Evolutionary conservation across 1,140 invertebrate species (phyloP).

Genomic region (Pteromalus puparum): DNA sequence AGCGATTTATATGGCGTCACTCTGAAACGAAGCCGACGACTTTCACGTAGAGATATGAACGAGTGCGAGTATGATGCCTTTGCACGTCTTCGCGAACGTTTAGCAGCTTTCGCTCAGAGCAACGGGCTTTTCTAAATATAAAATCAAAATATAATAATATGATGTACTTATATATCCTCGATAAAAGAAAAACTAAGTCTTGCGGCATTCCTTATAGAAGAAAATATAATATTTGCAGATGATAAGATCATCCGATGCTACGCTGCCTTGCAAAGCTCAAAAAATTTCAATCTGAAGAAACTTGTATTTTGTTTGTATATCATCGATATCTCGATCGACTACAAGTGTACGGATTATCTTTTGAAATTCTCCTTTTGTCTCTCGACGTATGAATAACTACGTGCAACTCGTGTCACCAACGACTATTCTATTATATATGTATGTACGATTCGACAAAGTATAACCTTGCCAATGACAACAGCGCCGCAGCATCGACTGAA

Average conservation of each 20-base stretch:
- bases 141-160: neutral
- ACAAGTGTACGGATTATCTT: neutral
- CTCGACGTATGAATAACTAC: neutral
- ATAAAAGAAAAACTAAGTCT: conserved; percentile 12
- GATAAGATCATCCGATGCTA: conserved; percentile 14
- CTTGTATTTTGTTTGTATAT: conserved; percentile 29
- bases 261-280: conserved; percentile 50
- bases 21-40: no score
- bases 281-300: conserved; percentile 23
- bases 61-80: neutral
- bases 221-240: conserved; percentile 33
- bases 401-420: conserved; percentile 24
- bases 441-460: neutral
- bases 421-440: neutral
- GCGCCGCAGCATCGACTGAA: neutral
- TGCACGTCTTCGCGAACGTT: neutral
- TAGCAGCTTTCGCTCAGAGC: neutral
- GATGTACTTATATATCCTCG: neutral
- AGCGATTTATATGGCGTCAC: neutral
- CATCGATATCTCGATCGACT: neutral
- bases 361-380: neutral
- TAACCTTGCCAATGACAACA: neutral
- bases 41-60: neutral
- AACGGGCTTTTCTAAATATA: neutral
- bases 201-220: conserved; percentile 25